These are phyloP conservation scores for Chelon labrosus DNA, from an alignment of 2,797 vertebrate genomes.

Conservation along the genomic window DNA sequence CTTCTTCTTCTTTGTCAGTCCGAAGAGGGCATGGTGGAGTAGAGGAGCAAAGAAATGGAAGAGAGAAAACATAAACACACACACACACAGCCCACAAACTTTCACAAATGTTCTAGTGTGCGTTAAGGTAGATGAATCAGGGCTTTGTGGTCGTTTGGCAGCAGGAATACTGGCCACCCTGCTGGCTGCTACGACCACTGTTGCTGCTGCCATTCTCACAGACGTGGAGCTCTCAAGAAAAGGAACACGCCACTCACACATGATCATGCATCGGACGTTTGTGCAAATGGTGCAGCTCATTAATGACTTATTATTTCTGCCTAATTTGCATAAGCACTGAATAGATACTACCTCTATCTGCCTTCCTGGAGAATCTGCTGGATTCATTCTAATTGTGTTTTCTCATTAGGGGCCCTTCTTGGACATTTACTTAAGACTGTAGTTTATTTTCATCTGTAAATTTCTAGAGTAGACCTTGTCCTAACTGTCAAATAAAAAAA, in stretches of 20 bases:
- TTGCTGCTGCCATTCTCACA: constrained; percentile 34
- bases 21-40: neutral
- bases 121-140: constrained; percentile 67
- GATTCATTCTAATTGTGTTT: neutral
- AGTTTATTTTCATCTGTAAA: neutral
- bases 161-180: constrained; percentile 61
- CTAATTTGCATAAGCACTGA: too few relatives aligned
- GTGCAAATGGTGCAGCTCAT: neutral
- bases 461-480: neutral
- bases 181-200: constrained; percentile 24
- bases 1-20: neutral
- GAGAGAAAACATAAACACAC: neutral
- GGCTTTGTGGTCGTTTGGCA: constrained; percentile 60
- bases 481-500: constrained; percentile 28
- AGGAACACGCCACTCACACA: neutral
- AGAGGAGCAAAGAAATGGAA: neutral
- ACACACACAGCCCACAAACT: constrained; percentile 18
- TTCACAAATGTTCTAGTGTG: constrained; percentile 56
- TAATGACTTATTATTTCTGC: too few relatives aligned
- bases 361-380: too few relatives aligned
- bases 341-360: too few relatives aligned
- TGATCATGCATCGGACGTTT: neutral
- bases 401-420: neutral
- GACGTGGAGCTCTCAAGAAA: constrained; percentile 14
- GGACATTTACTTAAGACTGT: neutral